Percentiles rank a stretch among this genome's conserved stretches.
phyloP scores from a whole-genome alignment of 1,140 invertebrate species.

The Aplysia californica region DNA sequence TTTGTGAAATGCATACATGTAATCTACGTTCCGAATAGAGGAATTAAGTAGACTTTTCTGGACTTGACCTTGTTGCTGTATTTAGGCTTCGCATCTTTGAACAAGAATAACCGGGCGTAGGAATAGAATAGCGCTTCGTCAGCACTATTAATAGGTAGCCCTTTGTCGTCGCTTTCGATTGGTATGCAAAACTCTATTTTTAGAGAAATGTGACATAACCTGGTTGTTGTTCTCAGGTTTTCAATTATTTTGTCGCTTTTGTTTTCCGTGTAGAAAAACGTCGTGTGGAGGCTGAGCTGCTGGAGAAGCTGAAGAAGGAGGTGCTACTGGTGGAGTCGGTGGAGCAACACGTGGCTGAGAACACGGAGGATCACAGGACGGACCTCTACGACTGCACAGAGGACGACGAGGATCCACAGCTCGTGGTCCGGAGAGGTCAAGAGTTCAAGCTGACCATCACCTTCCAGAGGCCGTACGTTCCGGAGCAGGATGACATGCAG shows the following conservation, averaged over 20 bases:
- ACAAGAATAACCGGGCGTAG: neutral
- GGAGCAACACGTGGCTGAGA: conserved; percentile 32
- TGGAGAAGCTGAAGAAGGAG: conserved; percentile 1
- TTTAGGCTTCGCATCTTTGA: neutral
- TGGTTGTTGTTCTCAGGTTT: neutral
- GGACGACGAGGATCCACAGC: conserved; percentile 69
- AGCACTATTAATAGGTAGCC: neutral
- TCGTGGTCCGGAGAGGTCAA: conserved; percentile 86
- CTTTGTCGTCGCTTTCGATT: too few relatives aligned
- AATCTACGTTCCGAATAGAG: too few relatives aligned
- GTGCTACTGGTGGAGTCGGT: conserved; percentile 22
- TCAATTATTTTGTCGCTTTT: neutral
- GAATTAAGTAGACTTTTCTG: too few relatives aligned
- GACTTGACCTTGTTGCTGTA: neutral
- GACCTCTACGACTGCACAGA: conserved; percentile 76
- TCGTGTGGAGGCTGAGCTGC: neutral
- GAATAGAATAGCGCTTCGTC: neutral
- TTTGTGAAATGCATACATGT: too few relatives aligned
- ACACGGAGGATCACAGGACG: conserved; percentile 77
- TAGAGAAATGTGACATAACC: too few relatives aligned
- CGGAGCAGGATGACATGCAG: conserved; percentile 80
- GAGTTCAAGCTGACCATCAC: conserved; percentile 80
- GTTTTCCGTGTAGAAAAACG: neutral
- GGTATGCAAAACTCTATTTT: too few relatives aligned
- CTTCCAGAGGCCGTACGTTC: conserved; percentile 80